Base-by-base conservation (phyloP, 1,140 invertebrate species). In the Saccostrea cuccullata region DNA sequence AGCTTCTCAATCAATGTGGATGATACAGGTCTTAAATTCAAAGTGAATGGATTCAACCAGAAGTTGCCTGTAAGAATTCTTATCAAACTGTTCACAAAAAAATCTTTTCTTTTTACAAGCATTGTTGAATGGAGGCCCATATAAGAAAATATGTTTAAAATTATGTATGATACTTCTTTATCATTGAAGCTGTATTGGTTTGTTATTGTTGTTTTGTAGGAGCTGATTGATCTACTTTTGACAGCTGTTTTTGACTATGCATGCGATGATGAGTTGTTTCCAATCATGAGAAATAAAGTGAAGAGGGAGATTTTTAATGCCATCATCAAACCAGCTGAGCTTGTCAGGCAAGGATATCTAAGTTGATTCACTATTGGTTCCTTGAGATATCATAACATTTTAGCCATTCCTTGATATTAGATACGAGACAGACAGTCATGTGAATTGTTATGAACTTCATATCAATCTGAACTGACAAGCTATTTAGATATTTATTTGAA, bases 11-110 rank as follows among this genome's bases (percentile, higher is more conserved):
- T 98, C 47, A 94, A 94, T 85, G 92, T 95, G 0, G 92, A 94
- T 9, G 96, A 97, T 55, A 97, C 96, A 92, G 98, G 98, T 8
- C 89, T 98, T 13, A 93, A 96, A 0, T 92, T 98, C 2, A 96
- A 96, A 94, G 95, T 98, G 12, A 95, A 94, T 90, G 97, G 97
- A 6, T 98, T 97, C 92, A 97, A 96, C 95, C 96, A 98, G 92
- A 98, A 94, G 95, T 93, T 98, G 88, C 96, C 96, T 30, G 97
- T 97, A 94, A 96, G 91, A 91, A 82, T 94, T 97, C 15, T 26
- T 86, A 47, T 6, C 47, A 47, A 47, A 8, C 47, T 47, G 47
- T 47, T 8, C 47, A 47, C 5, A 8, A 6, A 6, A n/a, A 47
- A 47, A 47, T 47, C 47, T 47, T 47, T 47, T 47, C 47, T 9